phyloP scores from a whole-genome alignment of 2,797 vertebrate species.

The Enteromius paludinosus region DNA sequence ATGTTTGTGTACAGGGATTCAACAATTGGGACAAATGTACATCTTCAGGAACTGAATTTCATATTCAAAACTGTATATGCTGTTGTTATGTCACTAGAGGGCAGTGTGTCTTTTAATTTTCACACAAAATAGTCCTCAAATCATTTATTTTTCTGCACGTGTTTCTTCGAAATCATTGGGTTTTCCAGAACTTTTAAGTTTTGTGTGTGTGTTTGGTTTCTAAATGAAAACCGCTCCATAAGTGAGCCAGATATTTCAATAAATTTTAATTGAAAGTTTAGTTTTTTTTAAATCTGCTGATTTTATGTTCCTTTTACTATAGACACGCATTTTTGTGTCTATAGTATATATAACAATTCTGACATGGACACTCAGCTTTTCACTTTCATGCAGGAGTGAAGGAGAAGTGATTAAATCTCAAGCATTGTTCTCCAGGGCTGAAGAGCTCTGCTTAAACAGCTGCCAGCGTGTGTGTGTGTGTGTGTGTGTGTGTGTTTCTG shows the following conservation, averaged over 20 bases:
- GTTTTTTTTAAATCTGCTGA: not conserved
- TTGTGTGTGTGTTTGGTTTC: not conserved
- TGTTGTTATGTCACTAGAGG: slow-evolving; percentile 38
- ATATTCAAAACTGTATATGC: not conserved
- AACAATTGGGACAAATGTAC: not conserved
- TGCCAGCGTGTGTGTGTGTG: slow-evolving; percentile 38
- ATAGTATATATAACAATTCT: not conserved
- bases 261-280: not conserved
- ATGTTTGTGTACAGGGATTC: not conserved
- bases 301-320: not conserved
- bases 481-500: slow-evolving; percentile 35
- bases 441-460: slow-evolving; percentile 45
- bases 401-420: not conserved
- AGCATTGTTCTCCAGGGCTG: slow-evolving; percentile 26
- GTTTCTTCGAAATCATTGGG: not conserved
- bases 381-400: not conserved
- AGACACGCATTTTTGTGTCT: not conserved
- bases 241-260: slow-evolving; percentile 13
- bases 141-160: not conserved
- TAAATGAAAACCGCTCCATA: slow-evolving; percentile 11
- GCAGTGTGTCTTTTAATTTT: slow-evolving; percentile 12
- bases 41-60: not conserved
- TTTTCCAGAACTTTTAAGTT: slow-evolving; percentile 1
- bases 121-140: not conserved
- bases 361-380: not conserved